phyloP scores from a whole-genome alignment of 2,797 vertebrate genomes.

The Hephaestus fuliginosus region DNA sequence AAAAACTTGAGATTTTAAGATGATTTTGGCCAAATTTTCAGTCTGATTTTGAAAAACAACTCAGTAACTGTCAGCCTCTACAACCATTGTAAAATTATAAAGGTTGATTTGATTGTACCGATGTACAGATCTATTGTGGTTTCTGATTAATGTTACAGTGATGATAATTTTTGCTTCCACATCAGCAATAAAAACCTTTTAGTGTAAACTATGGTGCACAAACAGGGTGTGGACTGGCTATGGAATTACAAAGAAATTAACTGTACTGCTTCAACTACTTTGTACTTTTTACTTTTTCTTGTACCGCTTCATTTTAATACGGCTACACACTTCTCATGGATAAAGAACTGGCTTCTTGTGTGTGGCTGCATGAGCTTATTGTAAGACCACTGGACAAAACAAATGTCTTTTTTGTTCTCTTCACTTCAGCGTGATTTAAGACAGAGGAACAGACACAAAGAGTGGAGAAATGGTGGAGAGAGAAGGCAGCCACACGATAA shows the following conservation, averaged over 20 bases:
- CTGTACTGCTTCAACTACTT: background rate
- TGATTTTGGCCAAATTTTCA: no score
- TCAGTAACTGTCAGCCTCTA: no score
- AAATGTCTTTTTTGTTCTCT: conserved; percentile 7
- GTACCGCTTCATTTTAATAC: background rate
- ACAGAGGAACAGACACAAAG: conserved; percentile 10
- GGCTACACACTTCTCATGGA: background rate
- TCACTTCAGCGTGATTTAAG: conserved; percentile 27
- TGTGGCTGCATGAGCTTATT: background rate
- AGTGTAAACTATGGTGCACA: background rate
- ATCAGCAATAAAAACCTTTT: background rate
- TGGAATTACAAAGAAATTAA: no score
- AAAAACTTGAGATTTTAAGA: no score
- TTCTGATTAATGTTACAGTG: background rate
- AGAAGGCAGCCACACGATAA: conserved; percentile 4
- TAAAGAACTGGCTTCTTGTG: background rate
- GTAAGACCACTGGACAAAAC: background rate
- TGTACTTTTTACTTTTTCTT: background rate
- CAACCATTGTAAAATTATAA: no score
- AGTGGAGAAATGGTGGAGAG: background rate
- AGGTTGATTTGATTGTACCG: no score
- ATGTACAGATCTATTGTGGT: no score
- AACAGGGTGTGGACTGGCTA: background rate
- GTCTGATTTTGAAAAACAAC: no score
- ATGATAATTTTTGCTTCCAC: background rate